phyloP scores from a whole-genome alignment of 2,113 vertebrate species.

The Corydoras sp. region DNA sequence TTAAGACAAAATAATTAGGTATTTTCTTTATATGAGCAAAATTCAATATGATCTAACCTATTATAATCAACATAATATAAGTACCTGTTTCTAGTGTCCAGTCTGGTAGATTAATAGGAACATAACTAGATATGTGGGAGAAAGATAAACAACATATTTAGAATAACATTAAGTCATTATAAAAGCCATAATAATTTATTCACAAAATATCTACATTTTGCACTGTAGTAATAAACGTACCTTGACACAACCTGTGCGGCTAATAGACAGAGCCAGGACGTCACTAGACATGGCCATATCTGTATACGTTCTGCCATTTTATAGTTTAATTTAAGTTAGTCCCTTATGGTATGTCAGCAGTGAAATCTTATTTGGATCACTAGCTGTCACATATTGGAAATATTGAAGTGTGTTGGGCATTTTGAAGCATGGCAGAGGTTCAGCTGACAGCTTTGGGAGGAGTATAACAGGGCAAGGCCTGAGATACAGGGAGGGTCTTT shows the following conservation, averaged over 20 bases:
- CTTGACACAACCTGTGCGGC: conserved; percentile 46
- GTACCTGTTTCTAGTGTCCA: conserved; percentile 57
- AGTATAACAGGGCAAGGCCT: not conserved
- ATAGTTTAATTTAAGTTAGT: not conserved
- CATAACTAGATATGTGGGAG: conserved; percentile 34
- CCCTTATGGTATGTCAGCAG: not conserved
- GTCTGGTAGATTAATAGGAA: conserved; percentile 52
- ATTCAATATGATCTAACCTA: no score
- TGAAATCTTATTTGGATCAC: not conserved
- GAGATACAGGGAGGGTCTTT: not conserved
- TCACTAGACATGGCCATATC: conserved; percentile 42
- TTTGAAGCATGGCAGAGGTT: not conserved
- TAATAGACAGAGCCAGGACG: conserved; percentile 46
- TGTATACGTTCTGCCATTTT: conserved; percentile 48
- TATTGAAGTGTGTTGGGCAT: no score
- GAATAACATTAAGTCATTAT: not conserved
- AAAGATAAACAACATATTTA: not conserved
- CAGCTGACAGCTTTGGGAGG: not conserved
- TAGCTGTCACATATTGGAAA: no score
- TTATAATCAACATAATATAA: not conserved
- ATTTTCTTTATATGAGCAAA: no score
- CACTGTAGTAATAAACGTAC: conserved; percentile 44
- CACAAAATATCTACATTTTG: not conserved
- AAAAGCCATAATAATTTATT: not conserved
- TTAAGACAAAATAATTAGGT: no score